Evolutionary conservation across 2,113 vertebrate genomes (phyloP).

Genomic region (Syngnathus floridae): DNA sequence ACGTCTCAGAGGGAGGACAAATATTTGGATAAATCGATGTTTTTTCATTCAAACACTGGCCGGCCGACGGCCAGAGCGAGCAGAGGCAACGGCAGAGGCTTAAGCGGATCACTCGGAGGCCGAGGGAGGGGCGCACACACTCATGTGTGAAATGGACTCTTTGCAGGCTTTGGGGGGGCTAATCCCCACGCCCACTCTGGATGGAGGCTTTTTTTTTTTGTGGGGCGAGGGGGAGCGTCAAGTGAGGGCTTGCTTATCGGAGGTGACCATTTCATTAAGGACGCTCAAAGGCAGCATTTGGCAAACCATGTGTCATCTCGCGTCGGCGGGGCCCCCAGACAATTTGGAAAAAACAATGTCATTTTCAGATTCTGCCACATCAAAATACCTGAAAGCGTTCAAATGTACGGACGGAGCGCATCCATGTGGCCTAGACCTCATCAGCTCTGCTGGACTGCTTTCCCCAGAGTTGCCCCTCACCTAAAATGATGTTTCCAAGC

Average conservation of each 20-base stretch:
- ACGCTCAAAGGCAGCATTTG: conserved; percentile 24
- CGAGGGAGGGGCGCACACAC: conserved; percentile 60
- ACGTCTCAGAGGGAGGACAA: conserved; percentile 68
- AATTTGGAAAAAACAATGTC: too few relatives aligned
- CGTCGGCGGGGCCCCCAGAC: too few relatives aligned
- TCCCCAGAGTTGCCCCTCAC: conserved; percentile 8
- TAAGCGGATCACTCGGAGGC: conserved; percentile 61
- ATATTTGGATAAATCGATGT: conserved; percentile 76
- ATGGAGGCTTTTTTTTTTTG: conserved; percentile 37
- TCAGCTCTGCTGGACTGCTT: conserved; percentile 55
- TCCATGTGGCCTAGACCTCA: conserved; percentile 25
- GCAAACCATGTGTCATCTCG: background rate
- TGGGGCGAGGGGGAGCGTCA: conserved; percentile 24
- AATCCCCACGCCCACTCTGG: conserved; percentile 43
- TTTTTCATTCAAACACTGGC: conserved; percentile 72
- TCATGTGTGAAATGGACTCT: conserved; percentile 76
- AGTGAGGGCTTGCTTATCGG: conserved; percentile 53
- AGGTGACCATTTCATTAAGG: conserved; percentile 67
- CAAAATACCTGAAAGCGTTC: too few relatives aligned
- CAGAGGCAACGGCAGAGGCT: conserved; percentile 34
- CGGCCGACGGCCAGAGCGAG: conserved; percentile 61
- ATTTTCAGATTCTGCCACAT: too few relatives aligned
- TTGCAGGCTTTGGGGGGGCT: conserved; percentile 45
- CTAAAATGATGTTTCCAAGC: conserved; percentile 18
- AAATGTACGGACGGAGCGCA: too few relatives aligned